These are phyloP conservation scores for Thalassarche chlororhynchos DNA, from an alignment of 2,113 vertebrate species.

Conservation along the genomic window DNA sequence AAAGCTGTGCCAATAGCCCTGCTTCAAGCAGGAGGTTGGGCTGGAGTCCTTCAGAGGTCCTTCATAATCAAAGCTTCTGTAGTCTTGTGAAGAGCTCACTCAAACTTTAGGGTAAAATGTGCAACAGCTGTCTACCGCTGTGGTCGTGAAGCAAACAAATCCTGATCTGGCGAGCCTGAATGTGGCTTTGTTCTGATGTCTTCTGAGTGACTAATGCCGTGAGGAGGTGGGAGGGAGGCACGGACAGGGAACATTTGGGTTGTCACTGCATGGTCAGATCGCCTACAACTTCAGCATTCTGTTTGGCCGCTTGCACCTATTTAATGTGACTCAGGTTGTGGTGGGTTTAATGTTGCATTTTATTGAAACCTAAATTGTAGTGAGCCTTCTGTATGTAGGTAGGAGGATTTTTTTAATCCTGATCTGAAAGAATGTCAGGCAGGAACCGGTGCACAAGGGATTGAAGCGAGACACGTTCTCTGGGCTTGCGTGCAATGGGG, in stretches of 20 bases:
- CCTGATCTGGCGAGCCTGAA: slow-evolving; percentile 24
- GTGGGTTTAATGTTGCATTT: not conserved
- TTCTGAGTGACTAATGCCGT: slow-evolving; percentile 33
- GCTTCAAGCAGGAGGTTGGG: not conserved
- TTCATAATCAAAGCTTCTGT: not conserved
- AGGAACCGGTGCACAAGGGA: not conserved
- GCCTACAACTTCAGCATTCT: not conserved
- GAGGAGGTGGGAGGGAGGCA: slow-evolving; percentile 34
- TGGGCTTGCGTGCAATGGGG: not conserved
- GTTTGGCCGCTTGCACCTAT: not conserved
- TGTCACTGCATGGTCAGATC: not conserved
- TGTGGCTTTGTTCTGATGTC: slow-evolving; percentile 57
- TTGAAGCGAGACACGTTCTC: accelerated
- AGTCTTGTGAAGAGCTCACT: not conserved
- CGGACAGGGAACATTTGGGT: not conserved
- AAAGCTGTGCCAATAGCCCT: not conserved
- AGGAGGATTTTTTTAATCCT: not conserved
- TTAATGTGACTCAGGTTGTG: not conserved
- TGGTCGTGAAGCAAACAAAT: slow-evolving; percentile 46
- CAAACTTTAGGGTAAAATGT: not conserved
- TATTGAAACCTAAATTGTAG: not conserved
- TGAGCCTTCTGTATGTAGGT: not conserved
- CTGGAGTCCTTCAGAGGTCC: not conserved
- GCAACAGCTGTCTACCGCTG: slow-evolving; percentile 46
- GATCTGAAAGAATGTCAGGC: not conserved